A percentile compares a stretch with the other conserved stretches of the same genome.
Conservation (phyloP, 2,797 vertebrate species). For the Acestrorhynchus altus region DNA sequence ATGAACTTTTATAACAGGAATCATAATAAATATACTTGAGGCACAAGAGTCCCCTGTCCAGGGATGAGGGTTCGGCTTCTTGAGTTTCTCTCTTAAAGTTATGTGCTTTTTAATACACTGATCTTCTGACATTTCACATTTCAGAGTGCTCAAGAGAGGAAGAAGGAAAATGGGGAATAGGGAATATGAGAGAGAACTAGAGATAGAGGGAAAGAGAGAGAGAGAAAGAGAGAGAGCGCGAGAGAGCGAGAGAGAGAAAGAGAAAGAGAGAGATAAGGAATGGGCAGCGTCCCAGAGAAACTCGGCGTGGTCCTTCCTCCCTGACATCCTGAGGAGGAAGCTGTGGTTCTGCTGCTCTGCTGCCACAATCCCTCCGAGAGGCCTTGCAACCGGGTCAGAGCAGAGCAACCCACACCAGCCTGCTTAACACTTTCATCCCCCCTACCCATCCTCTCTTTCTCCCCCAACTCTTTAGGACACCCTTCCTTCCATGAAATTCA, state of each 20-base stretch:
- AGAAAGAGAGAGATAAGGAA: conserved; percentile 65
- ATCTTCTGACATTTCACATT: conserved; percentile 23
- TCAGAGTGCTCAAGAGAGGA: conserved; percentile 16
- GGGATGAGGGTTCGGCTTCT: too few relatives aligned
- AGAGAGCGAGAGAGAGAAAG: conserved; percentile 56
- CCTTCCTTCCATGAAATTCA: background rate
- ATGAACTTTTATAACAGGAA: too few relatives aligned
- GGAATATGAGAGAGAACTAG: conserved; percentile 8
- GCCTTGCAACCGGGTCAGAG: conserved; percentile 21
- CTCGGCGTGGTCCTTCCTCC: conserved; percentile 74
- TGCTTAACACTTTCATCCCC: conserved; percentile 47
- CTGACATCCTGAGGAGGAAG: conserved; percentile 78
- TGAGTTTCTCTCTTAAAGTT: background rate
- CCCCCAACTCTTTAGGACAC: background rate
- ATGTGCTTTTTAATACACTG: background rate
- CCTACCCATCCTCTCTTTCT: background rate
- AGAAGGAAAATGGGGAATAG: conserved; percentile 16
- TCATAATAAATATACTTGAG: background rate
- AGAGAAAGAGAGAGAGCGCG: conserved; percentile 26
- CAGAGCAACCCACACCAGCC: conserved; percentile 6
- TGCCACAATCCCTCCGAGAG: conserved; percentile 63
- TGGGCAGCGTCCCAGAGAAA: conserved; percentile 73
- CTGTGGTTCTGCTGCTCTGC: conserved; percentile 64
- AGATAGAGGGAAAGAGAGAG: background rate
- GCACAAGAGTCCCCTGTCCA: background rate